These are phyloP conservation scores for Spisula subtruncata DNA, from an alignment of 2,888 invertebrate species.

Conservation along the genomic window DNA sequence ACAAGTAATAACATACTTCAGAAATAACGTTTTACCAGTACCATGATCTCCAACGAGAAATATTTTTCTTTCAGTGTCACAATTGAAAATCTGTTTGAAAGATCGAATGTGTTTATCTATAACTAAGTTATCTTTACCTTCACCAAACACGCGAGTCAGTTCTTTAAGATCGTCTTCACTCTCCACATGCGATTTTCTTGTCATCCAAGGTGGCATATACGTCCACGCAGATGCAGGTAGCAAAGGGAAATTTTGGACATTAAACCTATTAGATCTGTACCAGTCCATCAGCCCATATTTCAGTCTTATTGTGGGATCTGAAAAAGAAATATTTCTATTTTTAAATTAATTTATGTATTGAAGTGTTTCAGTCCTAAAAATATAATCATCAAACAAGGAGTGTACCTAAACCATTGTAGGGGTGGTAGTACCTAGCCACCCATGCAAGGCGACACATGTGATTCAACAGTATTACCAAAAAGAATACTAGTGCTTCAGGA, in stretches of 20 bases:
- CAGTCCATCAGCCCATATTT: conserved; percentile 8
- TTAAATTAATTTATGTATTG: too few relatives aligned
- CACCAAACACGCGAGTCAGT: too few relatives aligned
- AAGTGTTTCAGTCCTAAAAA: too few relatives aligned
- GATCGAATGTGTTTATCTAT: background rate
- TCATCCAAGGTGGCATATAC: conserved; percentile 34
- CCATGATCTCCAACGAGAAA: conserved; percentile 30
- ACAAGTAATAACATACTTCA: conserved; percentile 4
- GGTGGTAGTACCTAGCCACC: too few relatives aligned
- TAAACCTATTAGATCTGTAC: background rate
- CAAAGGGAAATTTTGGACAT: conserved; percentile 20
- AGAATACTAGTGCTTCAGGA: too few relatives aligned
- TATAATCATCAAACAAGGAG: too few relatives aligned
- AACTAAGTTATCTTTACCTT: conserved; percentile 4
- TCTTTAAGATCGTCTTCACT: conserved; percentile 17
- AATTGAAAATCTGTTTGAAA: background rate
- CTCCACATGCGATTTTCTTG: background rate
- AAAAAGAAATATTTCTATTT: background rate
- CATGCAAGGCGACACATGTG: too few relatives aligned
- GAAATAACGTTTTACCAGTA: conserved; percentile 9
- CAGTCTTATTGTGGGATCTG: conserved; percentile 11
- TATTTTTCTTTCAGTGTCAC: background rate
- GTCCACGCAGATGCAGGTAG: background rate
- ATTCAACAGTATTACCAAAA: too few relatives aligned
- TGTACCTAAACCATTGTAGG: too few relatives aligned